Evolutionary conservation across 2,888 invertebrate species (phyloP).

Genomic region (Brachypalpus laphriformis): DNA sequence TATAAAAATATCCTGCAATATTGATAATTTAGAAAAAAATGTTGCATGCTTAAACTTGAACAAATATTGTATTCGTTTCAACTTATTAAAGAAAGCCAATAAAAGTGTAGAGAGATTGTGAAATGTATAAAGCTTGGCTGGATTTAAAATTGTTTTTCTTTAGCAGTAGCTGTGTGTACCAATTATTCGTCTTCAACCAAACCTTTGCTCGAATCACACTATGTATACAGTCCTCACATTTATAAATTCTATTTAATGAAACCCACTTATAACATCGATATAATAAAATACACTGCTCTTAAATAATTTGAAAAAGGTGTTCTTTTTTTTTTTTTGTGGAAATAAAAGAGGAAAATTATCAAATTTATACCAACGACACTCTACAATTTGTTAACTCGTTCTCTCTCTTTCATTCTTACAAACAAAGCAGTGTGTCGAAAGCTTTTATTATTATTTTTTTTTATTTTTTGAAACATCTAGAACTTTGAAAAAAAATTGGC

Average conservation of each 20-base stretch:
- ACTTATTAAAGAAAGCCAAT: conserved; percentile 42
- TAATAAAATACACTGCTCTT: conserved; percentile 50
- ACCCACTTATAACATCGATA: conserved; percentile 69
- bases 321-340: conserved; percentile 19
- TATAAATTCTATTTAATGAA: conserved; percentile 51
- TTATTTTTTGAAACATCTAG: conserved; percentile 61
- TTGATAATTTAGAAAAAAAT: conserved; percentile 53
- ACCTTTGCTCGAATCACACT: conserved; percentile 2
- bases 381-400: conserved; percentile 59
- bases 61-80: conserved; percentile 36
- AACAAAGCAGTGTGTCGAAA: conserved; percentile 73
- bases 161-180: not conserved
- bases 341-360: conserved; percentile 26
- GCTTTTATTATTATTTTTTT: conserved; percentile 49
- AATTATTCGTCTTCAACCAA: conserved; percentile 33
- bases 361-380: conserved; percentile 62
- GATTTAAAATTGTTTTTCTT: conserved; percentile 1
- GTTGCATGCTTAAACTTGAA: conserved; percentile 70
- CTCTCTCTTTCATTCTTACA: conserved; percentile 63
- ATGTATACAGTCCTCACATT: conserved; percentile 27
- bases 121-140: conserved; percentile 31
- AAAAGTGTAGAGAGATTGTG: conserved; percentile 35
- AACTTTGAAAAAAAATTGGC: conserved; percentile 72
- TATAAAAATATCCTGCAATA: conserved; percentile 54
- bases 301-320: conserved; percentile 39